Conservation (phyloP, 2,797 vertebrate genomes). For the Lophius americanus region DNA sequence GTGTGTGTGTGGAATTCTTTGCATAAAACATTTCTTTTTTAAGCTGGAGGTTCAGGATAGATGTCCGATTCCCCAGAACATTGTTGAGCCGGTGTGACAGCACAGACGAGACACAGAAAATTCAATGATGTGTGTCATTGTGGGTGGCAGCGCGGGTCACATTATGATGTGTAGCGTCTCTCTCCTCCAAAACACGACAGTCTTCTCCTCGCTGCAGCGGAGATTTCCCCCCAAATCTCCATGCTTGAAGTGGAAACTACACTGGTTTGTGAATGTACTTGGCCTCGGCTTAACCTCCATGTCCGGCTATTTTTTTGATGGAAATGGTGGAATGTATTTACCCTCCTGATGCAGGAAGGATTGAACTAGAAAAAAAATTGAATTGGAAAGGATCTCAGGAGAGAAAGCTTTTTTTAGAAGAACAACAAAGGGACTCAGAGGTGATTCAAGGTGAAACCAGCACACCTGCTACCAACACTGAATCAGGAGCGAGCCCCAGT, state of each 20-base stretch:
- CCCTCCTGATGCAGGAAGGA: not conserved
- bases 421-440: conserved; percentile 22
- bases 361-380: not conserved
- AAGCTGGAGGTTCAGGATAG: conserved; percentile 30
- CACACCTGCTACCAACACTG: conserved; percentile 28
- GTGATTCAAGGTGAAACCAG: conserved; percentile 52
- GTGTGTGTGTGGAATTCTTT: conserved; percentile 28
- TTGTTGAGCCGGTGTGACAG: conserved; percentile 31
- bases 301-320: conserved; percentile 19
- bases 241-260: conserved; percentile 17
- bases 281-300: conserved; percentile 23
- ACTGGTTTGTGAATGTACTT: conserved; percentile 18
- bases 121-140: conserved; percentile 40
- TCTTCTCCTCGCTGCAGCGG: conserved; percentile 14
- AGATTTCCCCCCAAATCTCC: conserved; percentile 5
- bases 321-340: conserved; percentile 8
- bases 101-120: conserved; percentile 43
- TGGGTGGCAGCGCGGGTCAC: conserved; percentile 35
- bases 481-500: conserved; percentile 18
- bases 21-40: conserved; percentile 34
- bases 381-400: conserved; percentile 15
- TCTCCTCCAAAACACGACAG: conserved; percentile 20
- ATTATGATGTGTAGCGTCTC: conserved; percentile 24
- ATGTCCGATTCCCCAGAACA: conserved; percentile 29
- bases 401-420: conserved; percentile 8